Evolutionary conservation across 2,888 invertebrate species (phyloP), one percentile per base, ranked within the genome.

Genomic region (Flabesymbios commensalis): DNA sequence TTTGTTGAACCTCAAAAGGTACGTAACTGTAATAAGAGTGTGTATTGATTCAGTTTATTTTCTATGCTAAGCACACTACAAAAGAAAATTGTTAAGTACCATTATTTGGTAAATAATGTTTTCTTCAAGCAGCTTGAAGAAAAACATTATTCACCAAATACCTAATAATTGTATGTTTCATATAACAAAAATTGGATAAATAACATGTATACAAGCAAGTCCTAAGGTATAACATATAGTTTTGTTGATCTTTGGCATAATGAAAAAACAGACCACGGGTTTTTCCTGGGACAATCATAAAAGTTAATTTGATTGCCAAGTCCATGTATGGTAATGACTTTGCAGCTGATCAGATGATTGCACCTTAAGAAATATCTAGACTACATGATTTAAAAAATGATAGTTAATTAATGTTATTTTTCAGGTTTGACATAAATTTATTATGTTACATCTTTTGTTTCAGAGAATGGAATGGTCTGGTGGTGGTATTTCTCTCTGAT

Each of bases 1-100:
- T 98, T 98, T 86, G 66, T 68, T 39, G 66, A 71, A 48, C 71
- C 71, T 26, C 71, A 71, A 49, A 53, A 54, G 64, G 71, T 71
- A 41, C 41, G 42, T 39, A 19, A 10, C 10, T 29, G 28, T 4
- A 24, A 1, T 26, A 22, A n/a, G 3, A 19, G 28, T 19, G 4
- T 5, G 24, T 47, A 17, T 47, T 14, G 4, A n/a, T 48, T 22
- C 10, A 48, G 26, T 26, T 10, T 7, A 28, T 17, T 5, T 26
- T 24, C 24, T 17, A 48, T 10, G n/a, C 24, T 10, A 42, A 4
- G 17, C 7, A 10, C 3, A 42, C 17, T 42, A 10, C 5, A 26
- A 7, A 43, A 49, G 10, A 24, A 7, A 14, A 45, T 36, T 36
- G 10, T n/a, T n/a, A 36, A 36, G 10, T 10, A n/a, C 39, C 39